Evolutionary conservation across 2,888 invertebrate genomes (phyloP).

Genomic region (Oxycera nigricornis): DNA sequence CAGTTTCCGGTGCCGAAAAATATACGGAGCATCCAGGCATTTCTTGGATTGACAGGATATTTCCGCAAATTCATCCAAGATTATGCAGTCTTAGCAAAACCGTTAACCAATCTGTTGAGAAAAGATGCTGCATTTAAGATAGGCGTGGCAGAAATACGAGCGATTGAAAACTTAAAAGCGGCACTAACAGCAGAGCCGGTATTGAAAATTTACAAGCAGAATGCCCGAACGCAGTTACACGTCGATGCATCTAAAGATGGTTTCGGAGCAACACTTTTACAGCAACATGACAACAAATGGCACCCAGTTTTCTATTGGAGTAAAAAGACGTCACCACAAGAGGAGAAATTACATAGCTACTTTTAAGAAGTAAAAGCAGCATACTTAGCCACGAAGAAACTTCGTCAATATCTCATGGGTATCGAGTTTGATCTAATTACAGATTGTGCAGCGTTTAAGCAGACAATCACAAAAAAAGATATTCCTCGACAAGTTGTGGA

Average conservation of each 20-base stretch:
- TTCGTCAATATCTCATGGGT: constrained; percentile 19
- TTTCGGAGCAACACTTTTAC: not conserved
- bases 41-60: not conserved
- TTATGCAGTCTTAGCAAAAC: no score
- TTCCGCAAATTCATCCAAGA: not conserved
- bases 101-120: not conserved
- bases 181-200: no score
- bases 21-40: not conserved
- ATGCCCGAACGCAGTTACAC: no score
- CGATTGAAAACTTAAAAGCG: not conserved
- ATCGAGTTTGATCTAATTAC: not conserved
- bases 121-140: not conserved
- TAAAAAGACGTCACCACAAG: constrained; percentile 38
- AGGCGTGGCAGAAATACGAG: not conserved
- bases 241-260: not conserved
- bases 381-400: no score
- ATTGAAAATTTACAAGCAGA: no score
- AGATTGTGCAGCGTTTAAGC: not conserved
- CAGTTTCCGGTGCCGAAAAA: not conserved
- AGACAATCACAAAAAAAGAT: not conserved
- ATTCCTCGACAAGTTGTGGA: not conserved
- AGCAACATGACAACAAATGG: not conserved
- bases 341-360: constrained; percentile 40
- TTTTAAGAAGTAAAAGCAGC: constrained; percentile 41
- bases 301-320: constrained; percentile 42